Evolutionary conservation across 2,888 invertebrate genomes (phyloP).

Genomic region (Scaptomyza polygonia): DNA sequence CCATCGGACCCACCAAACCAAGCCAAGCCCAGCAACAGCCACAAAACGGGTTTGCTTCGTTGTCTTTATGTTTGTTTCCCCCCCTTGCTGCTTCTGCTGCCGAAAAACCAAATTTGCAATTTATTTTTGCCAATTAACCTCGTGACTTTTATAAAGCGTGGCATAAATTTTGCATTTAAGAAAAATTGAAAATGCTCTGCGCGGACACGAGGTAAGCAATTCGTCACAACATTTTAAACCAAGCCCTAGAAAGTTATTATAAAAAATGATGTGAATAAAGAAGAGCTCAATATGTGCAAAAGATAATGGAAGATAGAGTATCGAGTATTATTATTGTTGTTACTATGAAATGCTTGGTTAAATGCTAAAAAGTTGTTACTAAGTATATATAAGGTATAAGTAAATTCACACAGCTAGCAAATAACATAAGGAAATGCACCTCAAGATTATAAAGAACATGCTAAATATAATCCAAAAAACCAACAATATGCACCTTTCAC

Average conservation of each 20-base stretch:
- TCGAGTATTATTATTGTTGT: neutral
- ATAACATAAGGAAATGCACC: no score
- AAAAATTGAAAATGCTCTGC: constrained; percentile 28
- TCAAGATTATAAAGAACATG: no score
- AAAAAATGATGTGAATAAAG: constrained; percentile 2
- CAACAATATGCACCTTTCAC: no score
- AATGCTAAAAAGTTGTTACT: no score
- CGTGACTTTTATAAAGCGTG: constrained; percentile 78
- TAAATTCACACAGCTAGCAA: no score
- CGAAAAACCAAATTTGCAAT: constrained; percentile 76
- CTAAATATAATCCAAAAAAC: no score
- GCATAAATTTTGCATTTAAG: constrained; percentile 75
- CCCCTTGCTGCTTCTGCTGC: constrained; percentile 32
- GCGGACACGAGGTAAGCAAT: constrained; percentile 31
- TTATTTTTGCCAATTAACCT: constrained; percentile 81
- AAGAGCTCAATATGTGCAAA: neutral
- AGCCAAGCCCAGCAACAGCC: constrained; percentile 34
- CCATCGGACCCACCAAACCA: constrained; percentile 10
- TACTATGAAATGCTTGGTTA: no score
- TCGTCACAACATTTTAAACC: constrained; percentile 29
- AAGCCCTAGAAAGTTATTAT: constrained; percentile 3
- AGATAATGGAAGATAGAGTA: neutral
- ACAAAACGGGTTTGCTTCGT: constrained; percentile 44
- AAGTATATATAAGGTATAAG: no score
- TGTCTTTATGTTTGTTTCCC: constrained; percentile 27